A percentile compares a stretch with the other conserved stretches of the same genome.
Conservation (phyloP, 2,797 vertebrate species). For the Otolemur crassicaudatus region DNA sequence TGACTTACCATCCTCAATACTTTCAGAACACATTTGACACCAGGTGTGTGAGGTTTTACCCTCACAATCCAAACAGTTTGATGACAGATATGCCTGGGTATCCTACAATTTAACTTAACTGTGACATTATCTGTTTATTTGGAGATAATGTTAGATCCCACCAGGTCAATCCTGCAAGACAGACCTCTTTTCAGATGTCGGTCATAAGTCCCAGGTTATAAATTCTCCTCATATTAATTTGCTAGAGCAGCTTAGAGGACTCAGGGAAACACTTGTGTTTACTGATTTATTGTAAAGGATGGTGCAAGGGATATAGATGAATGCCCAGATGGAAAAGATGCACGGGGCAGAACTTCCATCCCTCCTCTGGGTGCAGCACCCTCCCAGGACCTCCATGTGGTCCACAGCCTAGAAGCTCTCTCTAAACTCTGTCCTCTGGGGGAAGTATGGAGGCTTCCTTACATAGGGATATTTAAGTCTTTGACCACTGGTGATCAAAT, state of each 20-base stretch:
- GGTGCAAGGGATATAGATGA: background rate
- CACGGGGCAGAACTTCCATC: background rate
- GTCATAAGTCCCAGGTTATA: background rate
- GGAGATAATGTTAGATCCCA: background rate
- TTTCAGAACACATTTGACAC: background rate
- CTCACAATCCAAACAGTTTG: background rate
- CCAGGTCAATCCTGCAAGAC: background rate
- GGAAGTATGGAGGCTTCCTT: background rate
- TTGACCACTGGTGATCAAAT: background rate
- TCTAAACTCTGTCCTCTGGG: background rate
- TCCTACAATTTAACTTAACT: background rate
- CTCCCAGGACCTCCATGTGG: background rate
- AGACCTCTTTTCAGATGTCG: background rate
- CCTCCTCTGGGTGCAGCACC: background rate
- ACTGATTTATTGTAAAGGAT: background rate
- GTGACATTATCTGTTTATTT: background rate
- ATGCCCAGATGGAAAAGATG: background rate
- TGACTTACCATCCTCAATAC: too few species aligned
- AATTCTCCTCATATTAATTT: background rate
- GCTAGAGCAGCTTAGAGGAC: background rate
- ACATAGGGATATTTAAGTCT: background rate
- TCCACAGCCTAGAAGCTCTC: background rate
- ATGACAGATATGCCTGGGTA: background rate
- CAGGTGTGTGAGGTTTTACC: background rate
- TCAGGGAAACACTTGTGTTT: background rate